Conservation (phyloP, 1,140 invertebrate species). For the Drosophila truncata region DNA sequence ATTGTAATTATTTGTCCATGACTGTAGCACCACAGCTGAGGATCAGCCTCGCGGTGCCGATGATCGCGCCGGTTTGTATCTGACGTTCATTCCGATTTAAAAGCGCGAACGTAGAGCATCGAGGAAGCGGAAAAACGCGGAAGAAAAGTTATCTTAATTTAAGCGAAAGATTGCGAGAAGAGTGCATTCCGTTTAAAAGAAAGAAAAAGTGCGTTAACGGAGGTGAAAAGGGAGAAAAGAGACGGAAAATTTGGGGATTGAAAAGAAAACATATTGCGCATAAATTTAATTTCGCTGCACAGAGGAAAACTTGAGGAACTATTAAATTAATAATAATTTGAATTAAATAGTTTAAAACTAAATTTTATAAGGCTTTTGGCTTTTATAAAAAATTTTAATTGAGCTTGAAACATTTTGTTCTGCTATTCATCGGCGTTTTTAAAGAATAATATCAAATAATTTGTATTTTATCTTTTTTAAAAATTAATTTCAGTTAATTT, state of each 20-base stretch:
- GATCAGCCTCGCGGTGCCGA: conserved; percentile 40
- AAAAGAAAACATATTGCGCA: conserved; percentile 13
- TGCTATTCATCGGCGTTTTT: no score
- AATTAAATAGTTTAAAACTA: neutral
- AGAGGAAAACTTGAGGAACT: neutral
- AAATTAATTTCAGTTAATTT: no score
- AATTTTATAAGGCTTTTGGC: no score
- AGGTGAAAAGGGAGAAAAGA: conserved; percentile 4
- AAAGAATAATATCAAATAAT: no score
- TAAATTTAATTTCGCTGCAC: conserved; percentile 11
- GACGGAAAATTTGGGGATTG: conserved; percentile 2
- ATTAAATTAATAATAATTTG: neutral
- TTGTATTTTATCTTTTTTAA: no score
- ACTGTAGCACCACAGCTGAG: conserved; percentile 3
- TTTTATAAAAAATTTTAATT: no score
- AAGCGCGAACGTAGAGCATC: conserved; percentile 37
- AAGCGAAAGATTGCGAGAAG: conserved; percentile 18
- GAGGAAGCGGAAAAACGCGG: conserved; percentile 1
- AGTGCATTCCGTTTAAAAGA: conserved; percentile 15
- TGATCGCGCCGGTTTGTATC: conserved; percentile 22
- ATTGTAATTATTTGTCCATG: neutral
- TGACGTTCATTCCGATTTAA: conserved; percentile 48
- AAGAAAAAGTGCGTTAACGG: conserved; percentile 13
- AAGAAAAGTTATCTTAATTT: conserved; percentile 14
- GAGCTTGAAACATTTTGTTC: no score